Evolutionary conservation across 2,113 vertebrate genomes (phyloP).

Genomic region (Epinephelus cyanopodus): DNA sequence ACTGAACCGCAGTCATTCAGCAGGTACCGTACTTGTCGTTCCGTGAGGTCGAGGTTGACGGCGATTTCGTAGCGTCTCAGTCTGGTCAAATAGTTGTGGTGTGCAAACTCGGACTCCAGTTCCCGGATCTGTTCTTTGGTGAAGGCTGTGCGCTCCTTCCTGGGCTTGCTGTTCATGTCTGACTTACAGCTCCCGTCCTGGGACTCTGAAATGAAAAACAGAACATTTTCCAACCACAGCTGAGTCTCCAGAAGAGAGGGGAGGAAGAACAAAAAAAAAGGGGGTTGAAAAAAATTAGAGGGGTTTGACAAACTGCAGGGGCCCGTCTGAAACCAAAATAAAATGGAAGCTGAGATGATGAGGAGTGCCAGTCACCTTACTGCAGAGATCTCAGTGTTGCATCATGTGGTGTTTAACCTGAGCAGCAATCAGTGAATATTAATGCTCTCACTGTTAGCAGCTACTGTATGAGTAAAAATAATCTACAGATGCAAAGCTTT

Average conservation of each 20-base stretch:
- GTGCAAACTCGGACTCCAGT: conserved; percentile 95
- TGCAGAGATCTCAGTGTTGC: conserved; percentile 36
- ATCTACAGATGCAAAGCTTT: no score
- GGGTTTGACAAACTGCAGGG: conserved; percentile 68
- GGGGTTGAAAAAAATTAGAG: conserved; percentile 14
- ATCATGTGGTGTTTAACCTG: not conserved
- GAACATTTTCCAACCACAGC: conserved; percentile 78
- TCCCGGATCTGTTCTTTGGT: conserved; percentile 96
- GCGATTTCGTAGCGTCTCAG: conserved; percentile 96
- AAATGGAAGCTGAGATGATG: conserved; percentile 61
- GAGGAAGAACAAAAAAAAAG: conserved; percentile 24
- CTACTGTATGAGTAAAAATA: not conserved
- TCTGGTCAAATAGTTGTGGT: conserved; percentile 96
- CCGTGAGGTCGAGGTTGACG: conserved; percentile 95
- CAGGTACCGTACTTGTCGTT: conserved; percentile 90
- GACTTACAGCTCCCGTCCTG: conserved; percentile 94
- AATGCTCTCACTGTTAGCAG: not conserved
- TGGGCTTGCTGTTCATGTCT: conserved; percentile 93
- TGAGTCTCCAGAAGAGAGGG: conserved; percentile 55
- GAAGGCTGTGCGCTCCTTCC: conserved; percentile 95
- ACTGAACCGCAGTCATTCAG: conserved; percentile 1
- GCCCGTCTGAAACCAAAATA: conserved; percentile 58
- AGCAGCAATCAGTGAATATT: not conserved
- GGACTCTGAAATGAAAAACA: conserved; percentile 87
- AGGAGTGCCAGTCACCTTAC: conserved; percentile 61